These are phyloP conservation scores for Aphidius ervi DNA, from an alignment of 1,140 invertebrate species.

Conservation along the genomic window DNA sequence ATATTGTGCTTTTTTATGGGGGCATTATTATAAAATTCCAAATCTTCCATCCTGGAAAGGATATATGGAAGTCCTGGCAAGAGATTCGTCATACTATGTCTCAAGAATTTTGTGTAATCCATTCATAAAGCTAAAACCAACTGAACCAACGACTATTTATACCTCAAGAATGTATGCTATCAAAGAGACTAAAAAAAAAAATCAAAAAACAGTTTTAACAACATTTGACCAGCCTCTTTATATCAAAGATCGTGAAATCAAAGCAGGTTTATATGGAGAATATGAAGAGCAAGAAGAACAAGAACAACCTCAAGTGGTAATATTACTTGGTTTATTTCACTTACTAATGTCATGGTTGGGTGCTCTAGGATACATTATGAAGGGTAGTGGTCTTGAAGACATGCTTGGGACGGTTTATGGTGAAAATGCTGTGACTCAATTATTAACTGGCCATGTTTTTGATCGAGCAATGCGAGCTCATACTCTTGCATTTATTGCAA, in stretches of 20 bases:
- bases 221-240: conserved; percentile 42
- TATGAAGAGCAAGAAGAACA: conserved; percentile 8
- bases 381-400: conserved; percentile 29
- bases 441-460: conserved; percentile 22
- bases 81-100: conserved; percentile 13
- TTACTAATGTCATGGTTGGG: conserved; percentile 25
- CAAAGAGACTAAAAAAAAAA: conserved; percentile 17
- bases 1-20: no score
- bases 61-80: conserved; percentile 28
- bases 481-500: conserved; percentile 18
- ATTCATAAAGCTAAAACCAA: conserved; percentile 32
- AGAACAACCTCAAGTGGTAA: conserved; percentile 14
- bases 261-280: conserved; percentile 7
- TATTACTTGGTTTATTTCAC: conserved; percentile 27
- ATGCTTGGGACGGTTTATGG: conserved; percentile 38
- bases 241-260: conserved; percentile 32
- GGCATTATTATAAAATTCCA: conserved; percentile 7
- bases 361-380: conserved; percentile 29
- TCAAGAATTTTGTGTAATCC: conserved; percentile 22
- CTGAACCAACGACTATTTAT: conserved; percentile 24
- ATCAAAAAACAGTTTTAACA: conserved; percentile 31
- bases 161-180: conserved; percentile 19
- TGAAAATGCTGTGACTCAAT: not conserved
- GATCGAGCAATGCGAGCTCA: conserved; percentile 22
- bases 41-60: conserved; percentile 22